phyloP scores from a whole-genome alignment of 2,888 invertebrate genomes.

The Embidobia sp. region DNA sequence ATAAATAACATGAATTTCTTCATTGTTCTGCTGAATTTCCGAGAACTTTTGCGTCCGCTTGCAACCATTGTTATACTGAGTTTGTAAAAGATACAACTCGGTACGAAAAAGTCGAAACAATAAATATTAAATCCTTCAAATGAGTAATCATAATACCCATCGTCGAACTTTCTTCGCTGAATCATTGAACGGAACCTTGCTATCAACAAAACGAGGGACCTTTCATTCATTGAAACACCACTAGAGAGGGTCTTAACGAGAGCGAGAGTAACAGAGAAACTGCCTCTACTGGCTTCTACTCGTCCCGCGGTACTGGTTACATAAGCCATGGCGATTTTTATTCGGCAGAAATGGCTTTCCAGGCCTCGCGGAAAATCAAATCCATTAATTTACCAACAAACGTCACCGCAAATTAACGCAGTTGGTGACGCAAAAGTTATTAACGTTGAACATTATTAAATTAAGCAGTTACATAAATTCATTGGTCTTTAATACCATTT shows the following conservation, averaged over 20 bases:
- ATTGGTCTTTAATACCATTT: too few species aligned
- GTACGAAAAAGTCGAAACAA: too few species aligned
- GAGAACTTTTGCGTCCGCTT: too few species aligned
- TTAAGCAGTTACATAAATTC: too few species aligned
- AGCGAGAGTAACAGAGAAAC: conserved; percentile 56
- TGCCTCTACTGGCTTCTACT: conserved; percentile 14
- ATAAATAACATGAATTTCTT: too few species aligned
- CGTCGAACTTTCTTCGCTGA: conserved; percentile 42
- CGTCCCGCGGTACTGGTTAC: conserved; percentile 40
- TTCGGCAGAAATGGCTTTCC: conserved; percentile 32
- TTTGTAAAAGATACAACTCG: too few species aligned
- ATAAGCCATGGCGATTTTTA: conserved; percentile 38
- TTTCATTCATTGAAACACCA: conserved; percentile 43
- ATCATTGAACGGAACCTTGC: conserved; percentile 28
- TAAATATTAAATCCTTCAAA: too few species aligned
- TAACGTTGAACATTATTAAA: too few species aligned
- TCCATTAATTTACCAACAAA: conserved; percentile 9
- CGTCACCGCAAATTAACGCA: too few species aligned
- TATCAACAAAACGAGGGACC: conserved; percentile 31
- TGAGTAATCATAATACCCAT: not conserved
- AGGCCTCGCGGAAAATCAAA: conserved; percentile 16
- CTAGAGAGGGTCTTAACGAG: conserved; percentile 42
- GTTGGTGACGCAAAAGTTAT: too few species aligned
- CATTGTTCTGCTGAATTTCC: too few species aligned
- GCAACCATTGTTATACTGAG: too few species aligned